phyloP scores from a whole-genome alignment of 1,140 invertebrate species.

The Oryctes rhinoceros region DNA sequence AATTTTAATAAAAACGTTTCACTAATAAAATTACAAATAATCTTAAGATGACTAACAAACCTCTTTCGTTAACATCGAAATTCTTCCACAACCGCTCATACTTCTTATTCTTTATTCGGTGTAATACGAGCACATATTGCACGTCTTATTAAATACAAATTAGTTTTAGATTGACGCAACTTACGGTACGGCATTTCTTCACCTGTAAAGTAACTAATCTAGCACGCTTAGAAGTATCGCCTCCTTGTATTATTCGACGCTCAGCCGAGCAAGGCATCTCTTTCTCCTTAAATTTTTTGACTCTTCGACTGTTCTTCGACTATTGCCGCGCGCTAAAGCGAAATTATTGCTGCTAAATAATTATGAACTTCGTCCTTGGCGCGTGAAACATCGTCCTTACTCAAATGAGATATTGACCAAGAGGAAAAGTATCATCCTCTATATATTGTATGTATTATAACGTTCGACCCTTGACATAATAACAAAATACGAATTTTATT shows the following conservation, averaged over 20 bases:
- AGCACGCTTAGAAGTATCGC: neutral
- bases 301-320: neutral
- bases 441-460: neutral
- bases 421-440: conserved; percentile 11
- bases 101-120: neutral
- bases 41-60: neutral
- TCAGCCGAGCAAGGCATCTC: neutral
- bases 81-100: neutral
- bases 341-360: neutral
- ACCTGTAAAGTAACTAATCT: neutral
- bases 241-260: neutral
- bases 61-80: neutral
- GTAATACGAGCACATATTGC: neutral
- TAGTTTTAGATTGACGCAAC: neutral
- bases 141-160: conserved; percentile 11
- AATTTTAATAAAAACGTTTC: neutral
- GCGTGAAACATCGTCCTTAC: conserved; percentile 3
- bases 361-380: conserved; percentile 13
- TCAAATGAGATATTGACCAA: conserved; percentile 10
- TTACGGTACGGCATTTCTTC: neutral
- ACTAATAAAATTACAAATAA: neutral
- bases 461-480: conserved; percentile 17
- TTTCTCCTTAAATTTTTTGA: neutral
- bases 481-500: conserved; percentile 1
- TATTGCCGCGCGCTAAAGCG: neutral